Evolutionary conservation across 1,140 invertebrate species (phyloP), one percentile per base, ranked within the genome.

Genomic region (Drosophila punjabiensis): DNA sequence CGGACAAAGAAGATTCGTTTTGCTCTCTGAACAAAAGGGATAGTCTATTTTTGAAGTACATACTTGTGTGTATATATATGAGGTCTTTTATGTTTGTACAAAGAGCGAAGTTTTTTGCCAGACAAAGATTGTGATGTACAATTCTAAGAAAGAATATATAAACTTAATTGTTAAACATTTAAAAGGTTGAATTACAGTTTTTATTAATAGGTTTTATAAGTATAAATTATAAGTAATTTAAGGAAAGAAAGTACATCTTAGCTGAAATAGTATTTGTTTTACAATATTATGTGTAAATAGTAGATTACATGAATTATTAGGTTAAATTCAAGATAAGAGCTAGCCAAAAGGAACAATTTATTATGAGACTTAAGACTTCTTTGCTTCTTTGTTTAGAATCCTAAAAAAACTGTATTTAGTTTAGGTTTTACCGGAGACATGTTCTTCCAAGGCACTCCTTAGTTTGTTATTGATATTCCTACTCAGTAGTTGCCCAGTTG

Each of bases 401-500:
- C 24, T 32, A 1, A 47, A 33, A 35, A 43, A 7, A 18, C 14
- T 11, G 2, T 30, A 16, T 18, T 35, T 18, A 43, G 16, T 43
- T 4, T 24, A 9, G 13, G 18, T 20, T n/a, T 13, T 10, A 7
- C 5, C 39, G 5, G 10, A 56, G 14, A 28, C 14, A 28, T 56
- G n/a, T 56, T 39, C n/a, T 9, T 9, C 13, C 13, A 1, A 14
- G 50, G 32, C 70, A 74, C 56, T 74, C 71, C 56, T 53, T 61
- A 6, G 5, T 6, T 32, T n/a, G n/a, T 24, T 45, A 73, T 73
- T 74, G 50, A 14, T 24, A 74, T 61, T 73, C 68, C 53, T 68
- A 32, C 18, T 41, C 48, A 37, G 64, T 56, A 18, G 50, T 47
- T 71, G 64, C 50, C 35, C 59, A 60, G 62, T 82, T 70, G 82